Conservation (phyloP, 2,797 vertebrate species). For the Arnoldichthys spilopterus region DNA sequence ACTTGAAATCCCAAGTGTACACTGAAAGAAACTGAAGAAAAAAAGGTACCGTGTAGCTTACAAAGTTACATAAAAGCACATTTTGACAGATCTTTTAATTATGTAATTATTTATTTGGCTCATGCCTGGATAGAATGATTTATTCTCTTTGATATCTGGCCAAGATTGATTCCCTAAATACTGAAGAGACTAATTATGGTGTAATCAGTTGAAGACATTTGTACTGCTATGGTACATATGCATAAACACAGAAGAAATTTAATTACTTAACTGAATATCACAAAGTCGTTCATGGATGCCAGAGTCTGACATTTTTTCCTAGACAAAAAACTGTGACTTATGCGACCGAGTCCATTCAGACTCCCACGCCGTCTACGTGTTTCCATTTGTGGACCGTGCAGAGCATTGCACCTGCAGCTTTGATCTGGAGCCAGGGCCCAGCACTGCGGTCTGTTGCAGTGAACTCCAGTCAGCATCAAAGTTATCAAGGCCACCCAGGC, state of each 20-base stretch:
- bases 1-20: not conserved
- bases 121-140: constrained; percentile 4
- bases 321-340: not conserved
- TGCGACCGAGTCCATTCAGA: not conserved
- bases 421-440: constrained; percentile 29
- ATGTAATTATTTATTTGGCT: not conserved
- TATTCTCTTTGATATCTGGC: constrained; percentile 25
- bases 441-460: constrained; percentile 39
- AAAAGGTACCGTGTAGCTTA: not conserved
- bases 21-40: not conserved
- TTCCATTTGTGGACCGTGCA: constrained; percentile 6
- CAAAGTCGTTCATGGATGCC: constrained; percentile 7
- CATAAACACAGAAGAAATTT: not conserved
- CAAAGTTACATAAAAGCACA: not conserved
- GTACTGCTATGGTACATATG: not conserved
- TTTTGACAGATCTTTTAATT: not conserved
- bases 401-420: constrained; percentile 33
- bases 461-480: constrained; percentile 42
- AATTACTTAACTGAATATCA: not conserved
- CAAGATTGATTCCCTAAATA: not conserved
- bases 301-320: not conserved
- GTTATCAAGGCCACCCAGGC: constrained; percentile 36
- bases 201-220: not conserved
- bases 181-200: constrained; percentile 15
- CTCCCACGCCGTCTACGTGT: not conserved